Evolutionary conservation across 2,797 vertebrate genomes (phyloP).

Genomic region (Petrocephalus sullivani): DNA sequence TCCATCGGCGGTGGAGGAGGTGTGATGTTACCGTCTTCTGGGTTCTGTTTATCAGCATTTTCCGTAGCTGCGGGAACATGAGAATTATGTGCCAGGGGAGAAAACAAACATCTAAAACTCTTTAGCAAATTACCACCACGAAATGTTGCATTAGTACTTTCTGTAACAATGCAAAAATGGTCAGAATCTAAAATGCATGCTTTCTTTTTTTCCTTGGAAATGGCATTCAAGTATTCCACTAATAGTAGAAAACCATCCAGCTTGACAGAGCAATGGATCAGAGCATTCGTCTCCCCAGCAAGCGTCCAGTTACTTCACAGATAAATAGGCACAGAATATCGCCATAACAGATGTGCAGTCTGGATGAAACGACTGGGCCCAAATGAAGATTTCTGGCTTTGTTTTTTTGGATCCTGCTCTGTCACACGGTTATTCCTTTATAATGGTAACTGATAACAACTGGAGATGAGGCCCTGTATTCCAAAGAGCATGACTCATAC

Average conservation of each 20-base stretch:
- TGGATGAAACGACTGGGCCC: background rate
- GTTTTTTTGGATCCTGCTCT: background rate
- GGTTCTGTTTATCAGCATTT: background rate
- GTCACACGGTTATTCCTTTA: background rate
- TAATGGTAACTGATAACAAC: conserved; percentile 7
- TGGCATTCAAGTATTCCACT: background rate
- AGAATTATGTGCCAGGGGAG: background rate
- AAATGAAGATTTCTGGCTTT: conserved; percentile 12
- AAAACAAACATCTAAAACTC: background rate
- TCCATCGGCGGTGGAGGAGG: background rate
- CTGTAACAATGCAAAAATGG: background rate
- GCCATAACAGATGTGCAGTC: conserved; percentile 11
- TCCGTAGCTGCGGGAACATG: background rate
- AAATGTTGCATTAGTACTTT: background rate
- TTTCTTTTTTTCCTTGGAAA: background rate
- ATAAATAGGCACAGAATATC: background rate
- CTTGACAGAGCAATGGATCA: background rate
- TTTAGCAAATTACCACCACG: background rate
- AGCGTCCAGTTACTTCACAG: conserved; percentile 1
- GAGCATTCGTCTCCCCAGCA: background rate
- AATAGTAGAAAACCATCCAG: background rate
- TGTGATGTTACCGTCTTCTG: background rate
- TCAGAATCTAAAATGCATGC: background rate
- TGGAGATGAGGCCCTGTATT: conserved; percentile 8
- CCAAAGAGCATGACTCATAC: conserved; percentile 19